These are phyloP conservation scores for Corythornis leucogaster DNA, from an alignment of 2,797 vertebrate species.

Conservation along the genomic window DNA sequence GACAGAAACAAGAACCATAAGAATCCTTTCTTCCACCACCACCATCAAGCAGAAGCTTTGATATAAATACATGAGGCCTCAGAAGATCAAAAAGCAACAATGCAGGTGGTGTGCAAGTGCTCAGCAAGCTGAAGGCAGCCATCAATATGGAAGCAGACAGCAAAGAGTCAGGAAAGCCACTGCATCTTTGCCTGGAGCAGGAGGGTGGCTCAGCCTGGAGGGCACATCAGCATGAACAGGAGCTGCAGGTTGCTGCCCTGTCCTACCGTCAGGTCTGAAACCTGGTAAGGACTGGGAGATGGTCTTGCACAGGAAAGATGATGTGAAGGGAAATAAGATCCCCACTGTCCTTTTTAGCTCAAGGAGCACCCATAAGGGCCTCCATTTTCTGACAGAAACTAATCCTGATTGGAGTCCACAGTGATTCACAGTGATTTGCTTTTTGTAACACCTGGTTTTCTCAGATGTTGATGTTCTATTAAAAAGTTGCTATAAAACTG, in stretches of 20 bases:
- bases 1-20: neutral
- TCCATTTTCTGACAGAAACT: neutral
- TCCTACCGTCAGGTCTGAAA: neutral
- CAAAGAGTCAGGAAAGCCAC: neutral
- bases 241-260: neutral
- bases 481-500: neutral
- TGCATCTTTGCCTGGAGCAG: fast-evolving
- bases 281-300: neutral
- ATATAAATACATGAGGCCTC: neutral
- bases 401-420: neutral
- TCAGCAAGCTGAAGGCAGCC: neutral
- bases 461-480: neutral
- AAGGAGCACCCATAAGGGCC: neutral
- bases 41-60: neutral
- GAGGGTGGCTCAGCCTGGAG: neutral
- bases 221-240: neutral
- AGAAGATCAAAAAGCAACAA: neutral
- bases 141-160: neutral
- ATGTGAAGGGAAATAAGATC: neutral
- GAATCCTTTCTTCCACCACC: neutral
- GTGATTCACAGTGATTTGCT: neutral
- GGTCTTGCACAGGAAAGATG: neutral
- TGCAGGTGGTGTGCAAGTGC: neutral
- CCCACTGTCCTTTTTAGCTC: neutral
- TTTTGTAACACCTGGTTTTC: neutral